Evolutionary conservation across 2,888 invertebrate species (phyloP).

Genomic region (Dichetophora obliterata): DNA sequence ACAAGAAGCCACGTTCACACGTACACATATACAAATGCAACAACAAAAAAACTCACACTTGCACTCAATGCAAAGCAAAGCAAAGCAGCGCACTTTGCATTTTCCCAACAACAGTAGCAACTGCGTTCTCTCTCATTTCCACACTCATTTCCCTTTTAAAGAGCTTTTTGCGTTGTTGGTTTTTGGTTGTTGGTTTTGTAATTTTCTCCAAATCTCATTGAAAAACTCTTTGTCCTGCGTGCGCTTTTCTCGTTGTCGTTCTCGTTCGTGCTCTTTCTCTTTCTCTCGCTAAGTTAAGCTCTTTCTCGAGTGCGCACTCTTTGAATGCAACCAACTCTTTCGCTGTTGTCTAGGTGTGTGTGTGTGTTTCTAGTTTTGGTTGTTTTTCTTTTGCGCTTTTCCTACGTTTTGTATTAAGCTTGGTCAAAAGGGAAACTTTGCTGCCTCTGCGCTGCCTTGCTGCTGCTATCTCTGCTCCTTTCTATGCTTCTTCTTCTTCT

Average conservation of each 20-base stretch:
- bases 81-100: neutral
- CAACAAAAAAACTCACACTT: neutral
- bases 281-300: slow-evolving; percentile 38
- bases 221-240: slow-evolving; percentile 23
- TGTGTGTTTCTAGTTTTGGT: slow-evolving; percentile 8
- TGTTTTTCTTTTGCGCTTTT: slow-evolving; percentile 14
- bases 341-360: slow-evolving; percentile 22
- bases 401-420: slow-evolving; percentile 21
- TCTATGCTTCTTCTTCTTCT: slow-evolving; percentile 28
- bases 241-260: neutral
- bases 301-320: neutral
- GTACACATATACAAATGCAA: slow-evolving; percentile 40
- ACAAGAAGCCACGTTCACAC: slow-evolving; percentile 24
- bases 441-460: neutral
- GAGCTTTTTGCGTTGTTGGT: neutral
- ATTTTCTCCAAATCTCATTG: neutral
- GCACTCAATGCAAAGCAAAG: slow-evolving; percentile 13
- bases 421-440: neutral
- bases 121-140: neutral
- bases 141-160: neutral
- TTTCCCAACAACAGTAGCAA: neutral
- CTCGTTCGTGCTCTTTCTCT: neutral
- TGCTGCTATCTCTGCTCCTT: too few relatives aligned
- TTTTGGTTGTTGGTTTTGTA: too few relatives aligned
- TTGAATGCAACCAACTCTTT: neutral